Conservation (phyloP, 1,140 invertebrate genomes). For the Drosophila oshimai region DNA sequence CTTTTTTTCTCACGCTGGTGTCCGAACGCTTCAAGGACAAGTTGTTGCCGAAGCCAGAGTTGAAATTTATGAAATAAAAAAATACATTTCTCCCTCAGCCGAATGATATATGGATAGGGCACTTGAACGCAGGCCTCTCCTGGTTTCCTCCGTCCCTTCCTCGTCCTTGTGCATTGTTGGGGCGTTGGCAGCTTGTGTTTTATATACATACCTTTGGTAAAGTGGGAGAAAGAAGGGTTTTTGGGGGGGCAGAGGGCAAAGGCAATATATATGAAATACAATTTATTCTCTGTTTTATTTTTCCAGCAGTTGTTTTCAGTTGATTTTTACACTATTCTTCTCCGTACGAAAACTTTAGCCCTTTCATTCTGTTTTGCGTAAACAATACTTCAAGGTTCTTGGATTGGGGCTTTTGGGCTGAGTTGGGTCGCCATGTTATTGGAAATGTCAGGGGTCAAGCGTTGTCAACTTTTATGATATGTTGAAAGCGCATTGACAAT, state of each 20-base stretch:
- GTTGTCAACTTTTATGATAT: conserved; percentile 34
- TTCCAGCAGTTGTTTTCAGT: conserved; percentile 35
- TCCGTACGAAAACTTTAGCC: conserved; percentile 20
- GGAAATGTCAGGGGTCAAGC: conserved; percentile 51
- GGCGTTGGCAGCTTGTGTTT: conserved; percentile 23
- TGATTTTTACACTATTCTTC: conserved; percentile 47
- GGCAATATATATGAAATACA: conserved; percentile 31
- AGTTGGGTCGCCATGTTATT: not conserved
- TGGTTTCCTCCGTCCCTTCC: not conserved
- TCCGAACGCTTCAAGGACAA: conserved; percentile 47
- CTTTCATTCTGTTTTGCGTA: conserved; percentile 31
- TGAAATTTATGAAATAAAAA: conserved; percentile 45
- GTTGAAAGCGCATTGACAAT: conserved; percentile 41
- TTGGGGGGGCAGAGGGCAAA: conserved; percentile 5
- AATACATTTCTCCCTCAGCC: conserved; percentile 41
- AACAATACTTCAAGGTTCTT: conserved; percentile 67
- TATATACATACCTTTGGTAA: conserved; percentile 37
- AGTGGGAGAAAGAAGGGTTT: too few relatives aligned
- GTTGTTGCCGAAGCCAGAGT: conserved; percentile 22
- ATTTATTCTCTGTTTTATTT: conserved; percentile 46
- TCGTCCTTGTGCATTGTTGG: conserved; percentile 21
- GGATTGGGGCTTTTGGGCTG: not conserved
- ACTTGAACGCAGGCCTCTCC: conserved; percentile 34
- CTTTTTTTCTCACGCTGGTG: conserved; percentile 15
- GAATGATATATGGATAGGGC: conserved; percentile 49